These are phyloP conservation scores for Ciconia nigra DNA, from an alignment of 2,797 vertebrate species.

Conservation along the genomic window DNA sequence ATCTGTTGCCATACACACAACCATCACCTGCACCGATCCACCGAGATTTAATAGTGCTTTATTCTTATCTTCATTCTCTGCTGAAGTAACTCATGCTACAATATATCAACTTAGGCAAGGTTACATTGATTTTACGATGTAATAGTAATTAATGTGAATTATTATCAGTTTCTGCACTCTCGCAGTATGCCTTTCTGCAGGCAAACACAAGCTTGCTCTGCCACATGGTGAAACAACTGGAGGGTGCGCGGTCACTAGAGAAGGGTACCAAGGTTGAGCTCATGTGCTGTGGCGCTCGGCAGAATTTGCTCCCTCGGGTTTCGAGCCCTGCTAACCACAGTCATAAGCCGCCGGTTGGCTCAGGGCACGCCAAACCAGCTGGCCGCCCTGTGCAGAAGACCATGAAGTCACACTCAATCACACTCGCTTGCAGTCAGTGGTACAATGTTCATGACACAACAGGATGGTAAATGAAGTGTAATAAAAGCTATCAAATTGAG, in stretches of 20 bases:
- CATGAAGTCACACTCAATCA: background rate
- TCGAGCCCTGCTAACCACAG: accelerated
- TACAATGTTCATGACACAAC: background rate
- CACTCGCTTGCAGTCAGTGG: background rate
- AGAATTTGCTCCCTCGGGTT: background rate
- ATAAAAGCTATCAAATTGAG: background rate
- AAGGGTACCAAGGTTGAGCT: background rate
- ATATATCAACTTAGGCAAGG: background rate
- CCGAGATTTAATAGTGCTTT: background rate
- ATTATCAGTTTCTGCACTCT: background rate
- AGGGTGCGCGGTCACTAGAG: background rate
- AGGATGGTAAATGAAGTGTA: background rate
- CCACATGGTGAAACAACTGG: accelerated
- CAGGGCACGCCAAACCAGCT: background rate
- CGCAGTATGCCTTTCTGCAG: background rate
- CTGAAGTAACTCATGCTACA: background rate
- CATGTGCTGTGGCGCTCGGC: accelerated
- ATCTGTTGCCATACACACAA: background rate
- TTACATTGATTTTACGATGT: background rate
- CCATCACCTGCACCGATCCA: background rate
- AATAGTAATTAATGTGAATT: background rate
- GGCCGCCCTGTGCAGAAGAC: background rate
- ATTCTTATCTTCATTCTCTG: background rate
- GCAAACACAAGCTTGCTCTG: background rate
- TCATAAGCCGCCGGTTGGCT: background rate